These are phyloP conservation scores for Anoplolepis gracilipes DNA, from an alignment of 1,140 invertebrate species.

Conservation along the genomic window DNA sequence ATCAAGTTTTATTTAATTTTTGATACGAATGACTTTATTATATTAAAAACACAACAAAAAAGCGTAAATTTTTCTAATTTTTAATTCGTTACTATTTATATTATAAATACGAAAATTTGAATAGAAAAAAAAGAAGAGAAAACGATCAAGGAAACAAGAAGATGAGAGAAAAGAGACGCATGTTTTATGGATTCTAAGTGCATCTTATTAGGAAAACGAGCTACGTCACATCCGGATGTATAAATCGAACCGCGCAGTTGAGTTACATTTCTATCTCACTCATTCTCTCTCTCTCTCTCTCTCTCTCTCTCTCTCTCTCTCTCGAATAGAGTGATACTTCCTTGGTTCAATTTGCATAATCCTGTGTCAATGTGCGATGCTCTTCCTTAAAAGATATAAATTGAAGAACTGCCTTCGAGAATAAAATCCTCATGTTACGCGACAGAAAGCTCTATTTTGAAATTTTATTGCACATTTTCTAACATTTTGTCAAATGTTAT, in stretches of 20 bases:
- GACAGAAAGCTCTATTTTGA: neutral
- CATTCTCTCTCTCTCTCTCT: constrained; percentile 17
- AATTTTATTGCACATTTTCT: neutral
- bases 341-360: constrained; percentile 51
- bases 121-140: neutral
- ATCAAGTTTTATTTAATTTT: neutral
- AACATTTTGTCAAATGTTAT: neutral
- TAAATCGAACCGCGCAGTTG: constrained; percentile 11
- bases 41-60: neutral
- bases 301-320: neutral
- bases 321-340: neutral
- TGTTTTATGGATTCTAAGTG: constrained; percentile 72
- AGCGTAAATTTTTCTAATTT: constrained; percentile 27
- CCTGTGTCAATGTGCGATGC: constrained; percentile 26
- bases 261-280: constrained; percentile 47
- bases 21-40: neutral
- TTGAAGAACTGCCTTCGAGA: constrained; percentile 20
- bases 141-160: neutral
- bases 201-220: constrained; percentile 70
- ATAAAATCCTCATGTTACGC: constrained; percentile 18
- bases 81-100: constrained; percentile 37
- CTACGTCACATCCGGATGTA: constrained; percentile 71
- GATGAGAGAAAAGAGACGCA: neutral
- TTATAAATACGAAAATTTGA: neutral
- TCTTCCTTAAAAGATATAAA: constrained; percentile 30